A percentile compares a stretch with the other conserved stretches of the same genome.
phyloP scores from a whole-genome alignment of 2,888 invertebrate species.

The Callosobruchus maculatus region DNA sequence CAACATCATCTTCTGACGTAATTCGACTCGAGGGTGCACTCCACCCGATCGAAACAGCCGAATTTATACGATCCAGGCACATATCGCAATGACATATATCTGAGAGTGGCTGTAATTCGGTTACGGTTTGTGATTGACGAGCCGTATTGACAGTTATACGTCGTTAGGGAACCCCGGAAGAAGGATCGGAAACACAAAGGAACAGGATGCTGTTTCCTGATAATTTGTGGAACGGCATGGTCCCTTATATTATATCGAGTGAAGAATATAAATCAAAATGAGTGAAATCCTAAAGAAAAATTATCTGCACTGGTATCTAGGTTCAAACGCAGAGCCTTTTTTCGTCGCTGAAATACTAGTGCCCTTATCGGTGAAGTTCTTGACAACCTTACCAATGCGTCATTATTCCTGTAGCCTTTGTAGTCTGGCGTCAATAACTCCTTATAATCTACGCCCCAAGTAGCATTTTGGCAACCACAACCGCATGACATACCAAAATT shows the following conservation, averaged over 20 bases:
- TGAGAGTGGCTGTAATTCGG: slow-evolving; percentile 1
- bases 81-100: neutral
- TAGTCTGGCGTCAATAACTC: too few relatives aligned
- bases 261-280: too few relatives aligned
- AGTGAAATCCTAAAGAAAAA: too few relatives aligned
- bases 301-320: too few relatives aligned
- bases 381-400: too few relatives aligned
- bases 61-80: neutral
- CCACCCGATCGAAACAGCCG: neutral
- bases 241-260: neutral
- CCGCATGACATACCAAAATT: too few relatives aligned
- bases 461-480: too few relatives aligned
- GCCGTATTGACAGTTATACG: slow-evolving; percentile 4
- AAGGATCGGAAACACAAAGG: neutral
- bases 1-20: neutral
- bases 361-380: too few relatives aligned
- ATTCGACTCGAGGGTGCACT: neutral
- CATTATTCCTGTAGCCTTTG: too few relatives aligned
- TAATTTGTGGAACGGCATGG: neutral
- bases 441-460: too few relatives aligned
- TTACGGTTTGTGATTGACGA: slow-evolving; percentile 4
- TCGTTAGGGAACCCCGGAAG: slow-evolving; percentile 1
- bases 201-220: neutral
- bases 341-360: too few relatives aligned
- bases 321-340: too few relatives aligned